These are phyloP conservation scores for Sinopyrophorus schimmeli DNA, from an alignment of 2,888 invertebrate species.

Conservation along the genomic window DNA sequence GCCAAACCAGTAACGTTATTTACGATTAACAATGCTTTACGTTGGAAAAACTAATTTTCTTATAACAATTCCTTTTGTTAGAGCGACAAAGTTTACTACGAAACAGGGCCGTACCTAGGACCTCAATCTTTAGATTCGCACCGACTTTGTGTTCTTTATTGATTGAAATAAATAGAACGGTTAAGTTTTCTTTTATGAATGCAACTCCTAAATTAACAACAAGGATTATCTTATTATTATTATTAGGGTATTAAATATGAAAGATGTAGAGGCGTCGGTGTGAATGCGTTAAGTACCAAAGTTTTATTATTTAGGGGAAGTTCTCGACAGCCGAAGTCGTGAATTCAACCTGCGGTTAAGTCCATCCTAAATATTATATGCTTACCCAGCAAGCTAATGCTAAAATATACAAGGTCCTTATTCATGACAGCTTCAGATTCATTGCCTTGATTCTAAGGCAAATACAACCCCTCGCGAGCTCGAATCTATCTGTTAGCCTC, in stretches of 20 bases:
- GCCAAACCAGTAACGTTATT: conserved; percentile 32
- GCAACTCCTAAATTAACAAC: too few species aligned
- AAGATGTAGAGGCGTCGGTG: too few species aligned
- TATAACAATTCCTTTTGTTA: background rate
- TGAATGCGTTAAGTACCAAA: too few species aligned
- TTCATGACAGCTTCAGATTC: conserved; percentile 45
- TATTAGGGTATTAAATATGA: too few species aligned
- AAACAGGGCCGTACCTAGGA: too few species aligned
- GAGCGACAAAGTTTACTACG: too few species aligned
- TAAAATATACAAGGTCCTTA: conserved; percentile 42
- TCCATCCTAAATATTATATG: conserved; percentile 43
- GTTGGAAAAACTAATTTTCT: background rate
- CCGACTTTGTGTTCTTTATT: too few species aligned
- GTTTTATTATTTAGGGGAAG: conserved; percentile 14
- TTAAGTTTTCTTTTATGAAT: too few species aligned
- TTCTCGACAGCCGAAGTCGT: conserved; percentile 9
- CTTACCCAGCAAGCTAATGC: conserved; percentile 44
- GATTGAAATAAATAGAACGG: too few species aligned
- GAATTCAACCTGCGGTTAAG: conserved; percentile 38
- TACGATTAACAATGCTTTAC: conserved; percentile 34
- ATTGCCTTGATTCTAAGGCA: conserved; percentile 44
- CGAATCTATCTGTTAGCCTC: conserved; percentile 40
- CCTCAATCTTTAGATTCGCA: too few species aligned
- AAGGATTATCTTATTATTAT: too few species aligned
- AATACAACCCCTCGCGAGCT: conserved; percentile 43